Base-by-base conservation (phyloP, 2,888 invertebrate genomes). In the Lagria hirta region DNA sequence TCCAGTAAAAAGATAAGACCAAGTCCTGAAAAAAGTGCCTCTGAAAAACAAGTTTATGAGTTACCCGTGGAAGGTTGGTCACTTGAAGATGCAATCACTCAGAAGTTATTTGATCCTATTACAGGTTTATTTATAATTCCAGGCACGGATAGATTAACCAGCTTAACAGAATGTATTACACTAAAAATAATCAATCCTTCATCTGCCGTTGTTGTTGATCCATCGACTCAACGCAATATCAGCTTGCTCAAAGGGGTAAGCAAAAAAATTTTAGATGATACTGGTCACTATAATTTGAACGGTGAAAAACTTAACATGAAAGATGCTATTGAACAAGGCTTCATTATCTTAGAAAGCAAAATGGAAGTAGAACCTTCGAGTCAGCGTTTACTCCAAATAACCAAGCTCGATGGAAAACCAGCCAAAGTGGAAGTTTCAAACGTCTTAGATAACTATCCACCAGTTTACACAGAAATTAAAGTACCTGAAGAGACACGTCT, bases 41-140 rank as follows among this genome's bases (percentile, higher is more conserved):
- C 78, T 6, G 84, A 84, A 60, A 81, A 81, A 61, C 83, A 84
- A 62, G 79, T 83, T 0, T 80, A 87, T 56, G 89, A 92, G 61
- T 68, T 94, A 16, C 94, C 94, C 1, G 77, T 80, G 7, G 87
- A 86, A 43, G 92, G 94, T 2, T 92, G 91, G 88, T 78, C 80
- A 41, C 75, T 96, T 2, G 77, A 80, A 36, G 88, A 92, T 59
- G 93, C 94, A 2, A 90, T 96, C 50, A 78, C 85, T 22, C 83
- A 85, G 63, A 84, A 83, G 37, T 70, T 91, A 2, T 88, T 95
- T 57, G 88, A 96, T 69, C 86, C 94, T 1, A 74, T 80, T 0
- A 83, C 82, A 1, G 96, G 97, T 2, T 73, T 88, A 18, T 91
- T 96, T 58, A 82, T 84, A 8, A 88, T 96, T 51, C 89, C 90